phyloP scores from a whole-genome alignment of 1,140 invertebrate species.

The Triops cancriformis region DNA sequence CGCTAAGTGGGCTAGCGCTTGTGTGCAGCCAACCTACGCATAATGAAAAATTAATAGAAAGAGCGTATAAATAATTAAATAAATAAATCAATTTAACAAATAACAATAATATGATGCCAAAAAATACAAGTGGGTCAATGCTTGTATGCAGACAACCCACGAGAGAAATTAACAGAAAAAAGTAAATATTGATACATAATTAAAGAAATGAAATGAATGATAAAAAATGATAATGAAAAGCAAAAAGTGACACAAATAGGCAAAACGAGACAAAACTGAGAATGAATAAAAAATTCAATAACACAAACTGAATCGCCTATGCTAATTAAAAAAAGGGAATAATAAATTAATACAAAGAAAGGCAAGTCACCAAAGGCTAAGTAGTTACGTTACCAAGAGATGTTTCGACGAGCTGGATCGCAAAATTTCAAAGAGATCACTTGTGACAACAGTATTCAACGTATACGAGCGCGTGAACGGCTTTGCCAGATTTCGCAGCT shows the following conservation, averaged over 20 bases:
- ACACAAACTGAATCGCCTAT: not conserved
- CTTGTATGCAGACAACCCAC: too few species aligned
- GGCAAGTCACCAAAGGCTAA: not conserved
- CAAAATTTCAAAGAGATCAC: not conserved
- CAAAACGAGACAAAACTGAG: not conserved
- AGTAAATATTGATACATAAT: too few species aligned
- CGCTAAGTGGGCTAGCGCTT: constrained; percentile 41
- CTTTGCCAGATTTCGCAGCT: not conserved
- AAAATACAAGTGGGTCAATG: too few species aligned
- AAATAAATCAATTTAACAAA: too few species aligned
- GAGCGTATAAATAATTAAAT: constrained; percentile 14
- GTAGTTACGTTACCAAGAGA: not conserved
- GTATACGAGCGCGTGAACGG: not conserved
- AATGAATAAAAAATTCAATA: too few species aligned
- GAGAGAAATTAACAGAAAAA: not conserved
- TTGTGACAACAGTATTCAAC: not conserved
- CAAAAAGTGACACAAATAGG: not conserved
- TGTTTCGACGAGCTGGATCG: not conserved
- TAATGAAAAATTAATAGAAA: not conserved
- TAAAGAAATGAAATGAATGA: not conserved
- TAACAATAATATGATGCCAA: too few species aligned
- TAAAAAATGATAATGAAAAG: too few species aligned
- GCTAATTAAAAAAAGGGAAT: not conserved
- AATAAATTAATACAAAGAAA: not conserved
- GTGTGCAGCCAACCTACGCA: constrained; percentile 43